Conservation (phyloP, 2,113 vertebrate species). For the Antidorcas marsupialis region DNA sequence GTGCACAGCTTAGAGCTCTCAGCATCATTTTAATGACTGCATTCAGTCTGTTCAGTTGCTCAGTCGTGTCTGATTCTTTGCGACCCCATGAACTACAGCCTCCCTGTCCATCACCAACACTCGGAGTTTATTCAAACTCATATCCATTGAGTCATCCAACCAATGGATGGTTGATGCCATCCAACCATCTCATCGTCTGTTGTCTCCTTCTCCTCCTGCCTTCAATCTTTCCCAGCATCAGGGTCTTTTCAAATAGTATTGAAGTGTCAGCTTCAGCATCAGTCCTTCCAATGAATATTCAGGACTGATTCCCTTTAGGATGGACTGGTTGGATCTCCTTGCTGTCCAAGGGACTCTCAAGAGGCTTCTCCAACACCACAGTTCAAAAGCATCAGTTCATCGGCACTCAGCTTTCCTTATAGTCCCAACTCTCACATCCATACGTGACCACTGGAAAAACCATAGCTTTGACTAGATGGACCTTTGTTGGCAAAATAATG, state of each 20-base stretch:
- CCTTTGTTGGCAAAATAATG: background rate
- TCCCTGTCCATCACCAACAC: background rate
- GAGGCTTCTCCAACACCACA: background rate
- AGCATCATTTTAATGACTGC: background rate
- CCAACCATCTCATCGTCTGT: background rate
- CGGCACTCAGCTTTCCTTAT: background rate
- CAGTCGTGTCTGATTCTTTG: background rate
- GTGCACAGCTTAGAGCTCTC: background rate
- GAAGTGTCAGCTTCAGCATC: background rate
- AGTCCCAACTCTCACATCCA: background rate
- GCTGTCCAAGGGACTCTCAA: background rate
- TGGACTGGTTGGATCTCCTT: background rate
- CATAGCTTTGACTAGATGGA: background rate
- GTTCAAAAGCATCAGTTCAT: background rate
- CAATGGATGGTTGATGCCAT: background rate
- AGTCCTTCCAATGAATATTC: background rate
- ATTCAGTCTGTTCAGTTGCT: background rate
- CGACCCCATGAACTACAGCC: background rate
- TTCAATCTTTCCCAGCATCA: background rate
- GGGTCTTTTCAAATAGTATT: background rate
- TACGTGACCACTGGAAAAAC: background rate
- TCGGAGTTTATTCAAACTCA: background rate
- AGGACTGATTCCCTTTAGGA: background rate
- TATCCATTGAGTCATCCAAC: background rate
- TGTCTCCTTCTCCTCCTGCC: background rate